Evolutionary conservation across 1,140 invertebrate genomes (phyloP).

Genomic region (Micrasema longulum): DNA sequence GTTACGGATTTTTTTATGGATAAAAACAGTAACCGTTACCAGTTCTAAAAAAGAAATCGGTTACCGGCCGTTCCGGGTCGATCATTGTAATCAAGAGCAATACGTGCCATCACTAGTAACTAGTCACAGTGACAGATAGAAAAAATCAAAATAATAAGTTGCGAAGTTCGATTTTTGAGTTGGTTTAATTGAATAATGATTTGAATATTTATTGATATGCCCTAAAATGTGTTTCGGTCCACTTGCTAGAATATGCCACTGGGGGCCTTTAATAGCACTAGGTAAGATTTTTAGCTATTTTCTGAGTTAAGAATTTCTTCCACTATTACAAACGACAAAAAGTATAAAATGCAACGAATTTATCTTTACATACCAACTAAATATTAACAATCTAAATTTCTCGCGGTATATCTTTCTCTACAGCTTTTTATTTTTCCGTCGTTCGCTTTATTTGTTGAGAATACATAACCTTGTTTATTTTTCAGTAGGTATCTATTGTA

Average conservation of each 20-base stretch:
- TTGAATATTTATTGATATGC: background rate
- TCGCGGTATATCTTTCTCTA: background rate
- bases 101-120: too few relatives aligned
- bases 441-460: background rate
- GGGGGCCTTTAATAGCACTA: slow-evolving; percentile 82
- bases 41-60: too few relatives aligned
- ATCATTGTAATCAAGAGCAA: too few relatives aligned
- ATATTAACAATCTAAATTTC: background rate
- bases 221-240: slow-evolving; percentile 59
- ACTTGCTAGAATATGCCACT: slow-evolving; percentile 77
- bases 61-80: too few relatives aligned
- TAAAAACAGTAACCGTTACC: too few relatives aligned
- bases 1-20: too few relatives aligned
- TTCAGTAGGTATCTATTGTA: too few relatives aligned
- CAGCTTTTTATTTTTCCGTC: background rate
- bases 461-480: too few relatives aligned
- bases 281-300: slow-evolving; percentile 67
- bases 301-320: background rate
- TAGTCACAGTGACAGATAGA: too few relatives aligned
- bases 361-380: background rate
- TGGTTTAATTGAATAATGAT: too few relatives aligned
- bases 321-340: background rate
- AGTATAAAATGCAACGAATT: background rate
- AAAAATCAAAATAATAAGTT: too few relatives aligned
- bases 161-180: too few relatives aligned